Conservation (phyloP, 2,888 invertebrate genomes). For the Andrena haemorrhoa region DNA sequence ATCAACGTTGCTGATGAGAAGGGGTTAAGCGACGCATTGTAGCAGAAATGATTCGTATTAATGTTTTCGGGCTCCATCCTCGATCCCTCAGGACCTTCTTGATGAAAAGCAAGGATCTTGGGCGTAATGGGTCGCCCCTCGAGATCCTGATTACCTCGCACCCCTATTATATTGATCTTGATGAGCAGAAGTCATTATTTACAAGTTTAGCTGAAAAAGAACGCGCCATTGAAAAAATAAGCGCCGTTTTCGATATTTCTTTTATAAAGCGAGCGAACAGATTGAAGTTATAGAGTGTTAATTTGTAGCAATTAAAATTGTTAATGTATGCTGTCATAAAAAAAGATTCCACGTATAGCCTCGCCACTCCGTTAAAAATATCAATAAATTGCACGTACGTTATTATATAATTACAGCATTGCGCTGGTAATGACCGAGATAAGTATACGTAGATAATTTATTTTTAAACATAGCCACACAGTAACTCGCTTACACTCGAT, state of each 20-base stretch:
- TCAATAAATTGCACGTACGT: not conserved
- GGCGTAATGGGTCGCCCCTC: slow-evolving; percentile 20
- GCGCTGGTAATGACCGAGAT: slow-evolving; percentile 30
- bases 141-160: slow-evolving; percentile 34
- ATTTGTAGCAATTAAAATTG: not conserved
- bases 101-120: slow-evolving; percentile 50
- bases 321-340: not conserved
- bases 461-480: slow-evolving; percentile 38
- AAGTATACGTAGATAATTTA: slow-evolving; percentile 44
- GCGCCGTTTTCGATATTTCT: too few relatives aligned
- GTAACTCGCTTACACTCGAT: not conserved
- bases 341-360: not conserved
- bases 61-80: slow-evolving; percentile 56
- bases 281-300: too few relatives aligned
- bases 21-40: slow-evolving; percentile 68
- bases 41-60: slow-evolving; percentile 78
- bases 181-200: slow-evolving; percentile 29
- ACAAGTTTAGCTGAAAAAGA: not conserved
- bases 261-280: too few relatives aligned
- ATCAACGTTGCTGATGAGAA: slow-evolving; percentile 48
- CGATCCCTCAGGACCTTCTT: slow-evolving; percentile 49
- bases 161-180: slow-evolving; percentile 6
- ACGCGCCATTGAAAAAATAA: not conserved
- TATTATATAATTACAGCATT: slow-evolving; percentile 43
- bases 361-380: not conserved